These are phyloP conservation scores for Chouioia cunea DNA, from an alignment of 2,888 invertebrate species.

Conservation along the genomic window DNA sequence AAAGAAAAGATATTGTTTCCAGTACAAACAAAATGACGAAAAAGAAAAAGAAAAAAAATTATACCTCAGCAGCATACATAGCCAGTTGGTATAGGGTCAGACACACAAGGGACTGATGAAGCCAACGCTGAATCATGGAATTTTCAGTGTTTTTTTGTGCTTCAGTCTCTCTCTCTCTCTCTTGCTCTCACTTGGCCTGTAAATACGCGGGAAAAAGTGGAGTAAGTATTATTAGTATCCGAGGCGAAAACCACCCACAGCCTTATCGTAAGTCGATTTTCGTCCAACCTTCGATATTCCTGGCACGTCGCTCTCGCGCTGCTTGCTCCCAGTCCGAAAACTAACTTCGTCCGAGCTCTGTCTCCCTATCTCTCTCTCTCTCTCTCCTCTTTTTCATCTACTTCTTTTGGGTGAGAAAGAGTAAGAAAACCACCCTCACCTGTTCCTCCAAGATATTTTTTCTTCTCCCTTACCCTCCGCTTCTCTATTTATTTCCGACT, in stretches of 20 bases:
- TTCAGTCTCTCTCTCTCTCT: background rate
- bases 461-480: slow-evolving; percentile 8
- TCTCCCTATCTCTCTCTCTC: background rate
- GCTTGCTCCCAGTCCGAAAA: background rate
- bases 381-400: background rate
- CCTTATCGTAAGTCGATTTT: slow-evolving; percentile 46
- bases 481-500: slow-evolving; percentile 38
- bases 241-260: slow-evolving; percentile 12
- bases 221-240: too few species aligned
- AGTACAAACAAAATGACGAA: too few species aligned
- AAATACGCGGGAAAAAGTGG: slow-evolving; percentile 29
- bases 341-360: background rate
- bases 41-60: too few species aligned
- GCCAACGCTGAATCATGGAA: slow-evolving; percentile 45
- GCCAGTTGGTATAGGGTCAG: too few species aligned
- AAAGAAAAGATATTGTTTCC: too few species aligned
- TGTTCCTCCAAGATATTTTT: background rate
- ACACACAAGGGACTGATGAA: slow-evolving; percentile 32
- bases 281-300: slow-evolving; percentile 54
- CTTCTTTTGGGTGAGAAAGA: too few species aligned
- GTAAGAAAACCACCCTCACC: background rate
- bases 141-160: slow-evolving; percentile 25
- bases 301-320: slow-evolving; percentile 46
- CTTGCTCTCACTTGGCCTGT: background rate
- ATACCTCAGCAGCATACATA: too few species aligned